A percentile compares a stretch with the other conserved stretches of the same genome.
These are phyloP conservation scores for Coregonus sp. DNA, from an alignment of 2,797 vertebrate genomes.

Conservation along the genomic window DNA sequence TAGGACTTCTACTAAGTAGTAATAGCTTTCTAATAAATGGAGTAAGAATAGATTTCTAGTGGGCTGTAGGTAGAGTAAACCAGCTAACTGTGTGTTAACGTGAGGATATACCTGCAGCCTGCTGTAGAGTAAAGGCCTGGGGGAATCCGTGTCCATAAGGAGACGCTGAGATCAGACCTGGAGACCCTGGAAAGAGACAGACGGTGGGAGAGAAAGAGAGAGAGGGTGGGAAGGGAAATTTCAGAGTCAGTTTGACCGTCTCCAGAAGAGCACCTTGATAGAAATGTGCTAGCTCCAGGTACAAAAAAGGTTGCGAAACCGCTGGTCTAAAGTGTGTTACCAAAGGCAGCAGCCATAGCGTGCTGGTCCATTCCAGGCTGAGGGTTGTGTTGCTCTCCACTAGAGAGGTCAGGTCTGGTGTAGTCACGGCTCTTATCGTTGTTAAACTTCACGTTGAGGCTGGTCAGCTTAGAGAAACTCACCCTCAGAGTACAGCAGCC, in stretches of 20 bases:
- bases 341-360: conserved; percentile 90
- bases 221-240: neutral
- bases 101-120: conserved; percentile 69
- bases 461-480: conserved; percentile 97
- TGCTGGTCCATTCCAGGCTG: conserved; percentile 89
- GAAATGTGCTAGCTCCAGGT: neutral
- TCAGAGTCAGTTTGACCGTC: neutral
- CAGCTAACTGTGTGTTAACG: conserved; percentile 13
- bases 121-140: conserved; percentile 89
- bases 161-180: conserved; percentile 90
- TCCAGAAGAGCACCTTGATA: neutral
- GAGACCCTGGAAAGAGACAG: conserved; percentile 74
- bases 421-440: conserved; percentile 98
- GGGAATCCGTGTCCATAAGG: conserved; percentile 93
- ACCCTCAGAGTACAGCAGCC: conserved; percentile 96
- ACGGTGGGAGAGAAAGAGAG: neutral
- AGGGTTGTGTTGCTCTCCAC: conserved; percentile 77
- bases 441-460: conserved; percentile 97
- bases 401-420: conserved; percentile 92
- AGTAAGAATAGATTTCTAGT: too few relatives aligned
- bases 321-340: conserved; percentile 59
- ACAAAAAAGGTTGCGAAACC: neutral
- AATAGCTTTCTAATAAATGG: too few relatives aligned
- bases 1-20: too few relatives aligned
- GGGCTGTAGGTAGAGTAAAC: neutral